Conservation (phyloP, 2,888 invertebrate species). For the Cephus spinipes region DNA sequence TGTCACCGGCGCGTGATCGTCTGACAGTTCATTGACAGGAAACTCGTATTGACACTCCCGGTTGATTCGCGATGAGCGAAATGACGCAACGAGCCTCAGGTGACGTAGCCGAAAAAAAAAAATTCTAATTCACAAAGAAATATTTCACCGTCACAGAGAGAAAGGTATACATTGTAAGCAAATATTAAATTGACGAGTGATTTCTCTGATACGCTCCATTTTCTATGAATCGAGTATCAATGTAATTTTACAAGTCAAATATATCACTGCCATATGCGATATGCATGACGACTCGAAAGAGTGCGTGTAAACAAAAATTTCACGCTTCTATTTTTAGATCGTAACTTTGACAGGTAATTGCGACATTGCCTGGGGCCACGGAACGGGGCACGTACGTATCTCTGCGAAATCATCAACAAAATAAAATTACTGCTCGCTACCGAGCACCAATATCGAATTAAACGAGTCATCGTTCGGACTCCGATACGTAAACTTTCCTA, state of each 20-base stretch:
- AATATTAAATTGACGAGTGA: background rate
- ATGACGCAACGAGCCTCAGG: background rate
- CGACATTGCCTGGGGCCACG: background rate
- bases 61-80: background rate
- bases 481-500: background rate
- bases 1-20: background rate
- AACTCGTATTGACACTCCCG: background rate
- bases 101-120: background rate
- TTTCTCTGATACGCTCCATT: background rate
- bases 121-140: background rate
- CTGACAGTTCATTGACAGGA: background rate
- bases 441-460: background rate
- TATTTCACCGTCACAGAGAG: background rate
- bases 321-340: background rate
- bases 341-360: background rate
- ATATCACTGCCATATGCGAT: background rate
- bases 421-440: background rate
- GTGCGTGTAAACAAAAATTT: background rate
- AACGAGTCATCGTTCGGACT: background rate
- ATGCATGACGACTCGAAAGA: background rate
- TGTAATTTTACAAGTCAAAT: too few relatives aligned
- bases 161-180: background rate
- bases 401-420: background rate
- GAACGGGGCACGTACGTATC: background rate
- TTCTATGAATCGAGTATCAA: too few relatives aligned